Evolutionary conservation across 2,797 vertebrate species (phyloP).

Genomic region (Natrix natrix): DNA sequence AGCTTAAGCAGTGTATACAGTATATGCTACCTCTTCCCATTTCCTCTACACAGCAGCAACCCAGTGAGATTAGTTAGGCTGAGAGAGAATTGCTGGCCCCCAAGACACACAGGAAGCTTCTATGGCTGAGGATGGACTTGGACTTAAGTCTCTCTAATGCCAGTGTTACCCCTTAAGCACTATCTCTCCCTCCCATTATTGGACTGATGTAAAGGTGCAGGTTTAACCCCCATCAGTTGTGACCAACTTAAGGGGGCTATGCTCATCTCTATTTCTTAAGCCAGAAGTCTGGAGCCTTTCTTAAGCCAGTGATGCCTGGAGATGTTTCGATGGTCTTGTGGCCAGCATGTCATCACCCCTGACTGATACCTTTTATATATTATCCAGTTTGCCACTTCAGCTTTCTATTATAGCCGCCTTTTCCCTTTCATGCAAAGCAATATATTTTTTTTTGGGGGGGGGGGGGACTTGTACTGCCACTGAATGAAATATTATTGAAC

Average conservation of each 20-base stretch:
- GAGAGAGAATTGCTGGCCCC: not conserved
- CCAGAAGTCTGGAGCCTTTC: not conserved
- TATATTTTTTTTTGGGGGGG: not conserved
- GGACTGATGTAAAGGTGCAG: not conserved
- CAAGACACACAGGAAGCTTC: not conserved
- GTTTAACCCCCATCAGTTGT: not conserved
- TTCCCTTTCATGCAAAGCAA: not conserved
- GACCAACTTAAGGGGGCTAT: not conserved
- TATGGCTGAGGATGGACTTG: not conserved
- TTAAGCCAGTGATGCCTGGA: not conserved
- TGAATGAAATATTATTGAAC: not conserved
- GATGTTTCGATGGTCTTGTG: not conserved
- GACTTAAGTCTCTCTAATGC: not conserved
- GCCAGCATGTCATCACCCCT: not conserved
- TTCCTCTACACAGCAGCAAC: not conserved
- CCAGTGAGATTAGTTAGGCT: not conserved
- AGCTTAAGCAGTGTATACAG: not conserved
- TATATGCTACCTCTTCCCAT: not conserved
- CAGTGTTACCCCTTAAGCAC: not conserved
- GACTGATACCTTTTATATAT: not conserved
- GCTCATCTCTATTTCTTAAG: not conserved
- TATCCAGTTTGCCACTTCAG: not conserved
- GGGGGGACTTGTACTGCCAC: not conserved
- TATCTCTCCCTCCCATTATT: not conserved
- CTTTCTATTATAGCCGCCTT: no score